Conservation (phyloP, 1,140 invertebrate genomes). For the Calephelis virginiensis region DNA sequence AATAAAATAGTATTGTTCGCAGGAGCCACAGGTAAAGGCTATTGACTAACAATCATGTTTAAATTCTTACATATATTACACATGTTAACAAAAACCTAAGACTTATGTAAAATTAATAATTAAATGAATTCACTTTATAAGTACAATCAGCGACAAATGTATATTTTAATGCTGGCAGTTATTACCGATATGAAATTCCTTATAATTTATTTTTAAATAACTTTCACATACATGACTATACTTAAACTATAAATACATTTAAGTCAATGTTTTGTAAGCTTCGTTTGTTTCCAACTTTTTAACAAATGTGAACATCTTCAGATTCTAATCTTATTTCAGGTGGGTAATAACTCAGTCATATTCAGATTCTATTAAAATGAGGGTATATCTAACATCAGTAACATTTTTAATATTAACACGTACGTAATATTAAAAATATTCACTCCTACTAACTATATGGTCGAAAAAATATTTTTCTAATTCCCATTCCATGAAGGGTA, state of each 20-base stretch:
- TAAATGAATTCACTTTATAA: constrained; percentile 6
- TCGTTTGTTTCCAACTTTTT: constrained; percentile 8
- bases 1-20: too few relatives aligned
- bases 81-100: too few relatives aligned
- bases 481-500: constrained; percentile 41
- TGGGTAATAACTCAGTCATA: neutral
- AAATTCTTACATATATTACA: too few relatives aligned
- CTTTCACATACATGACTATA: constrained; percentile 12
- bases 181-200: constrained; percentile 24
- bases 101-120: too few relatives aligned
- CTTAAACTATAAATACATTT: constrained; percentile 16
- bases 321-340: neutral
- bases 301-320: constrained; percentile 9
- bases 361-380: constrained; percentile 11
- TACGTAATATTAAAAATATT: constrained; percentile 25
- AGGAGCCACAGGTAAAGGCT: too few relatives aligned
- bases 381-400: neutral
- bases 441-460: constrained; percentile 42
- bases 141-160: constrained; percentile 29
- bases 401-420: constrained; percentile 19
- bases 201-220: constrained; percentile 15
- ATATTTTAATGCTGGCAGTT: constrained; percentile 32
- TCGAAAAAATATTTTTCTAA: constrained; percentile 40
- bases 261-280: constrained; percentile 16
- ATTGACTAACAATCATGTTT: too few relatives aligned